Conservation (phyloP, 2,797 vertebrate genomes). For the Acestrorhynchus altus region DNA sequence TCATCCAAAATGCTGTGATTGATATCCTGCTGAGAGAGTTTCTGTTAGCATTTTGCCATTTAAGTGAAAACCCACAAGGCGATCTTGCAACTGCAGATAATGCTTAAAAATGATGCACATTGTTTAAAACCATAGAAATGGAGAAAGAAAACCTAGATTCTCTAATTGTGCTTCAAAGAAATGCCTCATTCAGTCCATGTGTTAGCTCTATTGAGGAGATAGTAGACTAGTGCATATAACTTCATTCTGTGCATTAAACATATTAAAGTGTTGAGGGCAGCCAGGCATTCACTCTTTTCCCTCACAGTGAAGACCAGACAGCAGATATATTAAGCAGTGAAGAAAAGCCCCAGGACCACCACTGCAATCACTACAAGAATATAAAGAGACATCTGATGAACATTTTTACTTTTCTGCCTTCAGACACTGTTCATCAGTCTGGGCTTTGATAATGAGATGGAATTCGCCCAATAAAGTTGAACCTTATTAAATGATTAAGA, state of each 20-base stretch:
- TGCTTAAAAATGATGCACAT: neutral
- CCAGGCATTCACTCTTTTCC: conserved; percentile 71
- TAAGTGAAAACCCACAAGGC: neutral
- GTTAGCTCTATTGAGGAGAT: conserved; percentile 22
- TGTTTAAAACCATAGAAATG: neutral
- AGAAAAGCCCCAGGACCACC: conserved; percentile 64
- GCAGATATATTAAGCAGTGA: conserved; percentile 54
- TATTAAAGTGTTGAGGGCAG: conserved; percentile 72
- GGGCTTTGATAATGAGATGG: conserved; percentile 6
- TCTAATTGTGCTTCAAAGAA: neutral
- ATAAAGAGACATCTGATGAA: conserved; percentile 57
- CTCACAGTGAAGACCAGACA: conserved; percentile 58
- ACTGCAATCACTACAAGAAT: conserved; percentile 60
- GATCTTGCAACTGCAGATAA: neutral
- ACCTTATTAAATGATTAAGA: conserved; percentile 16
- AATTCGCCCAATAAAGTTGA: neutral
- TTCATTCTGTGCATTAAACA: conserved; percentile 69
- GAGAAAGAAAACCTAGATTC: neutral
- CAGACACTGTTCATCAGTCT: neutral
- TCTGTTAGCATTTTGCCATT: neutral
- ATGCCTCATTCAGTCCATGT: neutral
- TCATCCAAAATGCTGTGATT: neutral
- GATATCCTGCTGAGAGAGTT: conserved; percentile 2
- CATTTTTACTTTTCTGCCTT: conserved; percentile 5
- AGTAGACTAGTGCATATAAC: neutral